Base-by-base conservation (phyloP, 2,888 invertebrate species). In the Venusia cambrica region DNA sequence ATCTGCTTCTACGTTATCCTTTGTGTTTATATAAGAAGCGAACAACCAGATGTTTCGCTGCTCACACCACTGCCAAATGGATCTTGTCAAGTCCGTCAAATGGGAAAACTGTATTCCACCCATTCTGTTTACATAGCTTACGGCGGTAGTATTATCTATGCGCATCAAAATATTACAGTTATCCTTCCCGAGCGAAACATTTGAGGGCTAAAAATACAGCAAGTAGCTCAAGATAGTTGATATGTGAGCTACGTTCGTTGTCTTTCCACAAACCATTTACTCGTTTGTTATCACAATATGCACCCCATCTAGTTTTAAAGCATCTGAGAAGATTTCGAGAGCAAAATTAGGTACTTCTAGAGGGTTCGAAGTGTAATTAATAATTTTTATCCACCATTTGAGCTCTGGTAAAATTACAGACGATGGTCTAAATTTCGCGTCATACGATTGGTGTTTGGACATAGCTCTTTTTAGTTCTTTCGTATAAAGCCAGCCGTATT, bases 71-170 rank as follows among this genome's bases (percentile, higher is more conserved):
- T 14, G 10, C 32, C 25, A 32, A 10, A 32, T 24, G 4, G 16
- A 5, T 3, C 5, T 11, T 1, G 18, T 14, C 6, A 32, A 17
- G n/a, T 17, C 17, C 2, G 17, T 17, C n/a, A 17, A n/a, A n/a
- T 17, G 17, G n/a, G 17, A n/a, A 4, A 26, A 26, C 6, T 33
- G 26, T 1, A 22, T 5, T 8, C 24, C 22, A 2, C 24, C 24
- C 31, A 31, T 31, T 24, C 9, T 24, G 9, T 34, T 29, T 4
- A 24, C 24, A 11, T 36, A 29, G 1, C 24, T 2, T 3, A 36
- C 16, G 5, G 35, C 35, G 6, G 24, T 36, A n/a, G 29, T 36
- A 13, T 29, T 36, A 5, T 36, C 29, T 3, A 36, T 22, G n/a
- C 24, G 12, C 5, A 24, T 6, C 8, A 24, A 6, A 12, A 24